phyloP scores from a whole-genome alignment of 2,113 vertebrate genomes.

The Philantomba maxwellii region DNA sequence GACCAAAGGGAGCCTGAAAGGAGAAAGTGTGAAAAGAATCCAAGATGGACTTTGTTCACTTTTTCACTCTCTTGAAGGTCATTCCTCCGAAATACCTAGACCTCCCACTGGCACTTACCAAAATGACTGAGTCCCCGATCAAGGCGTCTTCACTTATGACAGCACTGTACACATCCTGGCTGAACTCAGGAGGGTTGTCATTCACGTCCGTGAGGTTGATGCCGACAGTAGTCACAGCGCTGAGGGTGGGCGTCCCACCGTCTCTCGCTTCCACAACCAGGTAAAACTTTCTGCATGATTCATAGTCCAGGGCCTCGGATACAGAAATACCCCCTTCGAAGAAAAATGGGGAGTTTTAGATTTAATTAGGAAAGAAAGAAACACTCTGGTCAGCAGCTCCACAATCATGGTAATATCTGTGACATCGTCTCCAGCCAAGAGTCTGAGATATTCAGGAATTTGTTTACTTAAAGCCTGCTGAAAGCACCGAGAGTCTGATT shows the following conservation, averaged over 20 bases:
- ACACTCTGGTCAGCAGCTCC: background rate
- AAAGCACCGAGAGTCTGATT: no score
- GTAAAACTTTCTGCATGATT: conserved; percentile 92
- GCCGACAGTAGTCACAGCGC: conserved; percentile 89
- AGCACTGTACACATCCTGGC: conserved; percentile 86
- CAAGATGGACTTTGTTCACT: background rate
- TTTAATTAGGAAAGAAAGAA: background rate
- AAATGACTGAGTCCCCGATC: conserved; percentile 87
- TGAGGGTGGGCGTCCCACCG: conserved; percentile 91
- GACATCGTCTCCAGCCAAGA: background rate
- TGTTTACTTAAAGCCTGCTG: background rate
- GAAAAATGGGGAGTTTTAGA: conserved; percentile 57
- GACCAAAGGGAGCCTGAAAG: background rate
- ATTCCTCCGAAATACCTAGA: background rate
- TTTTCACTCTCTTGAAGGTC: background rate
- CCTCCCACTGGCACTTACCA: conserved; percentile 76
- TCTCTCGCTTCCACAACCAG: conserved; percentile 95
- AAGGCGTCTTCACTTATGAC: conserved; percentile 91
- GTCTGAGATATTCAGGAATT: background rate
- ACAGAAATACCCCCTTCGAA: conserved; percentile 89
- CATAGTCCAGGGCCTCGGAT: conserved; percentile 89
- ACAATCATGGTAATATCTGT: background rate
- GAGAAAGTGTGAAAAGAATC: background rate
- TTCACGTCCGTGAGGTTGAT: conserved; percentile 96
- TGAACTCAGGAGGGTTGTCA: conserved; percentile 92